Percentiles rank a stretch among this genome's conserved stretches.
Conservation (phyloP, 1,140 invertebrate genomes). For the Megalonaias nervosa region DNA sequence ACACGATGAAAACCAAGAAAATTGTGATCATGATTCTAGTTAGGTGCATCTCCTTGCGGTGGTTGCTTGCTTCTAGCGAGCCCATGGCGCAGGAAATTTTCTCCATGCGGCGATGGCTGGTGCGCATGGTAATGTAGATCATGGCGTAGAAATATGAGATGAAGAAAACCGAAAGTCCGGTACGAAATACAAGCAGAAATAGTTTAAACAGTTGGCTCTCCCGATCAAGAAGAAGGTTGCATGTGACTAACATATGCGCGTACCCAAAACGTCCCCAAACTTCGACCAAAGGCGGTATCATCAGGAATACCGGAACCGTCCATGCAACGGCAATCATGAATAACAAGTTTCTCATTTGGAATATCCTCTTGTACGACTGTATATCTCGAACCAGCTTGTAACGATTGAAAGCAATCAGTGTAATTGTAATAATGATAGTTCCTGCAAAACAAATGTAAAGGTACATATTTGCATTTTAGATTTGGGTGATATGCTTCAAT, state of each 20-base stretch:
- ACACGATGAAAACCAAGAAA: conserved; percentile 54
- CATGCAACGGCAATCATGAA: conserved; percentile 45
- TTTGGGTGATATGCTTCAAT: neutral
- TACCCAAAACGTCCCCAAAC: conserved; percentile 54
- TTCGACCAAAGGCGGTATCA: conserved; percentile 42
- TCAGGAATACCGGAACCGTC: conserved; percentile 40
- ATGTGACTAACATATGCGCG: conserved; percentile 48
- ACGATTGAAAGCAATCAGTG: conserved; percentile 54
- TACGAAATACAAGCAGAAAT: conserved; percentile 48
- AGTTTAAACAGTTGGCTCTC: conserved; percentile 53
- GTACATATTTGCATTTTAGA: neutral
- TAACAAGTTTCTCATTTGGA: conserved; percentile 33
- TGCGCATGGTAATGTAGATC: conserved; percentile 46
- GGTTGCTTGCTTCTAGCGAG: conserved; percentile 29
- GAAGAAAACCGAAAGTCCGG: conserved; percentile 42
- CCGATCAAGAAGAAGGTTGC: conserved; percentile 52
- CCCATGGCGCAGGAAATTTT: neutral
- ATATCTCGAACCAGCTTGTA: conserved; percentile 51
- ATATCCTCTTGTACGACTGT: conserved; percentile 36
- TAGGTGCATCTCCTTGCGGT: conserved; percentile 48
- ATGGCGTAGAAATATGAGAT: conserved; percentile 53
- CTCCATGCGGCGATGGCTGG: conserved; percentile 39
- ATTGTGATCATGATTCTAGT: conserved; percentile 58
- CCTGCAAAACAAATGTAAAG: conserved; percentile 39
- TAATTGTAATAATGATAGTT: conserved; percentile 57